Conservation (phyloP, 2,797 vertebrate species). For the Otus scops region DNA sequence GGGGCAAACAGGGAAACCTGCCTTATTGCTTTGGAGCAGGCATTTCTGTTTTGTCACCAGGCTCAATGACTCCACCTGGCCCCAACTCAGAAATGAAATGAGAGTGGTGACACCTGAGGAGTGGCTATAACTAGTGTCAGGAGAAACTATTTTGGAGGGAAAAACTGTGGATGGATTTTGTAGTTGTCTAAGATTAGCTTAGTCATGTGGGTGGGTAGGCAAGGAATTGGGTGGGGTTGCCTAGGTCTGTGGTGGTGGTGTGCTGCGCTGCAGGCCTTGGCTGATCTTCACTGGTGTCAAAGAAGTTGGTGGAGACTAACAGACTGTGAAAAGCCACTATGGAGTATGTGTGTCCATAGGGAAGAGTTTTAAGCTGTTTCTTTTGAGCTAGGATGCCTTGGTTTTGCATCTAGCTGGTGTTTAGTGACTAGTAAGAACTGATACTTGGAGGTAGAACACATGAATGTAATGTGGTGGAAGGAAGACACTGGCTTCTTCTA, state of each 20-base stretch:
- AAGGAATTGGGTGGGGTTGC: neutral
- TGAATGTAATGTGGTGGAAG: neutral
- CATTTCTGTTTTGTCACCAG: neutral
- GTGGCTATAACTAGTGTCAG: neutral
- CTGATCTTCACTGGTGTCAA: neutral
- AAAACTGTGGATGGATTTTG: neutral
- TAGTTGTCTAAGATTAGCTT: neutral
- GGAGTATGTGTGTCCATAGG: neutral
- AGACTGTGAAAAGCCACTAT: neutral
- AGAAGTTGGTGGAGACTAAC: neutral
- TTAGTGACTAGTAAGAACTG: neutral
- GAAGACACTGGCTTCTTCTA: neutral
- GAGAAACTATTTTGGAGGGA: neutral
- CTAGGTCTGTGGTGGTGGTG: neutral
- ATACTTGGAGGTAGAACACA: neutral
- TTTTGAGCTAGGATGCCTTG: neutral
- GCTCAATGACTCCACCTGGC: neutral
- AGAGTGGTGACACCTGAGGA: neutral
- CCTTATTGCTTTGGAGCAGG: neutral
- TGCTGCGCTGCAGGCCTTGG: neutral
- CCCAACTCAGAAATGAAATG: neutral
- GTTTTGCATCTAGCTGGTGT: neutral
- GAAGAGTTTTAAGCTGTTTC: neutral
- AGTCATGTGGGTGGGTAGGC: fast-evolving
- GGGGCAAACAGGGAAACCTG: neutral